These are phyloP conservation scores for Oryzias celebensis DNA, from an alignment of 2,113 vertebrate genomes.

Conservation along the genomic window DNA sequence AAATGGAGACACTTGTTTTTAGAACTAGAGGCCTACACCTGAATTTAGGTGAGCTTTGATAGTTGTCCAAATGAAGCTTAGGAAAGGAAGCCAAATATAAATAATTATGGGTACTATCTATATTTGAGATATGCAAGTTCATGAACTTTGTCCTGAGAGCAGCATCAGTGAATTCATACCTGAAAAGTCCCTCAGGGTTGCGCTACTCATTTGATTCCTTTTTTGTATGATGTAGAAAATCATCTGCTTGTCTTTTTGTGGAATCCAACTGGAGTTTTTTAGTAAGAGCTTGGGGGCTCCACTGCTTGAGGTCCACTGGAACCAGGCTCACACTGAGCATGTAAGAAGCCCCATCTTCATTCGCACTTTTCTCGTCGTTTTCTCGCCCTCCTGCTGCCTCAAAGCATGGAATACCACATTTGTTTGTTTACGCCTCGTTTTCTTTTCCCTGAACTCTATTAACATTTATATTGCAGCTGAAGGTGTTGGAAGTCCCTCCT, in stretches of 20 bases:
- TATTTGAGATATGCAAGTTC: no score
- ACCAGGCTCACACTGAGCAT: conserved; percentile 38
- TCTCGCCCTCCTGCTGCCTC: conserved; percentile 65
- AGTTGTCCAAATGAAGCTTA: no score
- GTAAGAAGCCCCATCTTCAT: conserved; percentile 53
- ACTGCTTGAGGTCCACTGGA: conserved; percentile 56
- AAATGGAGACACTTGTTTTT: no score
- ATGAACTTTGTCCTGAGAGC: neutral
- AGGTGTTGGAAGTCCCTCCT: conserved; percentile 77
- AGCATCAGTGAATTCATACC: neutral
- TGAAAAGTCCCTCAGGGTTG: no score
- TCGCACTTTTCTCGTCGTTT: conserved; percentile 25
- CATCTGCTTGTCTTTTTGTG: conserved; percentile 44
- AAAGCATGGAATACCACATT: conserved; percentile 74
- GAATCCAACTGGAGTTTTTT: conserved; percentile 35
- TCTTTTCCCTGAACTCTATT: conserved; percentile 79
- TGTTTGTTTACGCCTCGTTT: conserved; percentile 79
- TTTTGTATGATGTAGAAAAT: conserved; percentile 33
- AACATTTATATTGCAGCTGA: conserved; percentile 83
- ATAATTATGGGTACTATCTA: no score
- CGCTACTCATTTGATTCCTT: conserved; percentile 19
- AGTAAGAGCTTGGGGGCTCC: conserved; percentile 12
- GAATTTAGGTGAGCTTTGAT: no score
- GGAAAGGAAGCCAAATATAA: no score
- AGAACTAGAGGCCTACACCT: no score